Base-by-base conservation (phyloP, 1,140 invertebrate species). In the Pseudomyrmex cubaensis region DNA sequence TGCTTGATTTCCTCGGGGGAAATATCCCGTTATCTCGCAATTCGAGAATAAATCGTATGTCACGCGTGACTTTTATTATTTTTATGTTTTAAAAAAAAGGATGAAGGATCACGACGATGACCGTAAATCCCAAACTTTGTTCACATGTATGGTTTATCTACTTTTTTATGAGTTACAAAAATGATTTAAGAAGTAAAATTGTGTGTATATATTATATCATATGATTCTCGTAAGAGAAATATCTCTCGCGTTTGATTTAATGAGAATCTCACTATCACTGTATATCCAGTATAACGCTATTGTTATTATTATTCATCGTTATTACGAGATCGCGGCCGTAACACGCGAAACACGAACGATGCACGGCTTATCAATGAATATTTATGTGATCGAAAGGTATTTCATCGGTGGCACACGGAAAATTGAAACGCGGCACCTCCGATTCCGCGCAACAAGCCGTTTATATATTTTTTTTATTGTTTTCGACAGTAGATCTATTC, bases 361-460 rank as follows among this genome's bases (percentile, higher is more conserved):
- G n/a, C n/a, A n/a, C 46, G 22, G 48, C 10, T 22, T 4, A 8
- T 74, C 22, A 25, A 63, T 48, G 17, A 63, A 75, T 75, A 75
- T 75, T 75, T 63, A 75, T 75, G 15, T 25, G 44, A 63, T 46
- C 15, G 10, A 13, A 17, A 57, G 35, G 15, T 48, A 62, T 75
- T 75, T 15, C 48, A 44, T 75, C 72, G 44, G 48, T 63, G 22
- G 20, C 44, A 63, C 2, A 46, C 20, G 1, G 20, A n/a, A 75
- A 62, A 75, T 75, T 75, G 57, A 63, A 75, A 75, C 25, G 7
- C 2, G 44, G 2, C 20, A 17, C 12, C 8, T 8, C 13, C 50
- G 48, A 52, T 2, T 13, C 44, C 54, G 10, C 12, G 22, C 9
- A 4, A 4, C 20, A 57, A 25, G 44, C 2, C 22, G 54, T 73